Conservation (phyloP, 2,113 vertebrate genomes). For the Hippopotamus amphibius region DNA sequence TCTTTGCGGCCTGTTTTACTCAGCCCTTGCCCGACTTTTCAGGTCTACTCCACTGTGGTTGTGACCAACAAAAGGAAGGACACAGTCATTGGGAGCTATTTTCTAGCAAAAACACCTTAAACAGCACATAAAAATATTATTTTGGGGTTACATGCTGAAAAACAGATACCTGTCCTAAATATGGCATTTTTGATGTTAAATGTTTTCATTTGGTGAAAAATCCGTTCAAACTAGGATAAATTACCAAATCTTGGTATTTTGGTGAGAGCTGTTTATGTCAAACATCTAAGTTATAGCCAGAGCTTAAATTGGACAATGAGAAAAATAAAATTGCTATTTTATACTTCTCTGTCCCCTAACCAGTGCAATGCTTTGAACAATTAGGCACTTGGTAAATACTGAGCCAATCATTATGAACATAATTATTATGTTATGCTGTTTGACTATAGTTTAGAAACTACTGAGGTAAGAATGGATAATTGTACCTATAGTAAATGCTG, state of each 20-base stretch:
- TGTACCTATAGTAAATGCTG: background rate
- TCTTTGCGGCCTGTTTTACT: background rate
- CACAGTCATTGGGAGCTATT: background rate
- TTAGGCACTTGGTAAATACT: background rate
- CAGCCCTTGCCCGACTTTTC: background rate
- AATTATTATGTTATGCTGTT: background rate
- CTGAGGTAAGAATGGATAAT: background rate
- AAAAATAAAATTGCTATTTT: slow-evolving; percentile 41
- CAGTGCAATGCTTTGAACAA: background rate
- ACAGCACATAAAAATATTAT: background rate
- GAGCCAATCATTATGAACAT: background rate
- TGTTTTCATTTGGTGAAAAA: slow-evolving; percentile 5
- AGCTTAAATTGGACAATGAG: background rate
- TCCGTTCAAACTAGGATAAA: background rate
- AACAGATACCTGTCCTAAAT: background rate
- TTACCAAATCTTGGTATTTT: background rate
- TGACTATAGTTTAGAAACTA: background rate
- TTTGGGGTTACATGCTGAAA: background rate
- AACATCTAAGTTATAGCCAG: background rate
- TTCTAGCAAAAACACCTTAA: background rate
- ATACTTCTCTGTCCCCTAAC: background rate
- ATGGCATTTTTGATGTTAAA: background rate
- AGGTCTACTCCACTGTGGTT: background rate
- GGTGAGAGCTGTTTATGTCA: background rate
- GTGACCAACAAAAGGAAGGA: background rate